Base-by-base conservation (phyloP, 64 coral and sea anemone species). In the Acropora tenuis region DNA sequence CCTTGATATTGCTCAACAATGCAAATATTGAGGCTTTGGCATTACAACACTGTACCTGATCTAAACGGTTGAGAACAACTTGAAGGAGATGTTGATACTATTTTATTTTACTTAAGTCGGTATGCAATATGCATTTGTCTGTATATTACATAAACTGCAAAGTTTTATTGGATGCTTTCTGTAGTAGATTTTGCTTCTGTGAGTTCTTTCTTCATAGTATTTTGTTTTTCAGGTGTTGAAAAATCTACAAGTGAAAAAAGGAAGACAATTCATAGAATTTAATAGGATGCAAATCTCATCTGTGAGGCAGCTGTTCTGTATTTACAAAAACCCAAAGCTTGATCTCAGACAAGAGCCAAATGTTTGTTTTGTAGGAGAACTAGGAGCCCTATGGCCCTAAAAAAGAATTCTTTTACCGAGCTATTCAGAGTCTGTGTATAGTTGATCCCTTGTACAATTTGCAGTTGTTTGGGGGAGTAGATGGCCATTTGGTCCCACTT, bases 211-310 rank as follows among this genome's bases (percentile, higher is more conserved):
- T 18, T 68, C 17, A 68, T 68, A 3, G 65, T 68, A 68, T 68
- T 68, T 68, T 68, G 65, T 68, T 68, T 68, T 68, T 16, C 65
- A 68, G 65, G 65, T 18, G 10, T 68, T 68, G 65, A 68, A 8
- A 68, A 68, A 68, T 68, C 65, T 68, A 68, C 65, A 68, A 11
- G 17, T 74, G 68, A 53, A 60, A 90, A 49, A 72, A 55, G 88
- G 88, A 43, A 87, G 73, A 44, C 88, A 94, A 45, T 94, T 53
- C 53, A 90, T 90, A 43, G 83, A 90, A 2, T 55, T 94, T 11
- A 95, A 91, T 77, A 47, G 83, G 19, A 87, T 95, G 83, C 88
- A 95, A 69, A 79, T 91, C 44, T 91, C 89, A 48, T 19, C 87
- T 44, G 10, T 95, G 18, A 58, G 83, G 58, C 93, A 95, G 19